Evolutionary conservation across 1,140 invertebrate genomes (phyloP).

Genomic region (Tribolium madens): DNA sequence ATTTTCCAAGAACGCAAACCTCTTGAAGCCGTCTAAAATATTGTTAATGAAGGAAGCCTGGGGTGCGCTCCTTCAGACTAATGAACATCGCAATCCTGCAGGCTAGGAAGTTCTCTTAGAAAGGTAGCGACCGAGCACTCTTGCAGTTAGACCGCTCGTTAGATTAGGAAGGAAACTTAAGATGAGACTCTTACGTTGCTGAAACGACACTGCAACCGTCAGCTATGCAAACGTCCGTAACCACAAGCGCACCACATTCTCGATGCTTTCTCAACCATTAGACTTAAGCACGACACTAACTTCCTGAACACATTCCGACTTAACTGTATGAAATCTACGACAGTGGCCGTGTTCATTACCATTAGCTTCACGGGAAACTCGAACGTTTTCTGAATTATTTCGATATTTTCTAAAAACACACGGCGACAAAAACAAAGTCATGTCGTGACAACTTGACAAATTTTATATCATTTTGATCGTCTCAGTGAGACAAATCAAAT

Average conservation of each 20-base stretch:
- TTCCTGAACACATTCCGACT: conserved; percentile 17
- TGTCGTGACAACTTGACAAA: no score
- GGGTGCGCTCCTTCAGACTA: conserved; percentile 37
- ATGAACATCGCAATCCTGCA: conserved; percentile 41
- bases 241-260: conserved; percentile 3
- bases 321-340: conserved; percentile 18
- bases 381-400: conserved; percentile 10
- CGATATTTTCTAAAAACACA: conserved; percentile 5
- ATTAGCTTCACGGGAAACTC: conserved; percentile 5
- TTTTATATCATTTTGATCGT: no score
- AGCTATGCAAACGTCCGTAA: conserved; percentile 37
- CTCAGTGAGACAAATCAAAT: no score
- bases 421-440: no score
- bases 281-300: conserved; percentile 20
- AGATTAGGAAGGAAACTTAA: conserved; percentile 40
- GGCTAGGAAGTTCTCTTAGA: conserved; percentile 30
- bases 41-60: conserved; percentile 43
- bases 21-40: conserved; percentile 44
- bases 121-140: conserved; percentile 38
- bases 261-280: conserved; percentile 22
- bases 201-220: conserved; percentile 31
- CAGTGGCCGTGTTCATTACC: conserved; percentile 5
- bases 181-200: conserved; percentile 18
- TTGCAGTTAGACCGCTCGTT: conserved; percentile 46
- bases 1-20: conserved; percentile 36